Evolutionary conservation across 2,888 invertebrate species (phyloP).

Genomic region (Trachelus troglodyta): DNA sequence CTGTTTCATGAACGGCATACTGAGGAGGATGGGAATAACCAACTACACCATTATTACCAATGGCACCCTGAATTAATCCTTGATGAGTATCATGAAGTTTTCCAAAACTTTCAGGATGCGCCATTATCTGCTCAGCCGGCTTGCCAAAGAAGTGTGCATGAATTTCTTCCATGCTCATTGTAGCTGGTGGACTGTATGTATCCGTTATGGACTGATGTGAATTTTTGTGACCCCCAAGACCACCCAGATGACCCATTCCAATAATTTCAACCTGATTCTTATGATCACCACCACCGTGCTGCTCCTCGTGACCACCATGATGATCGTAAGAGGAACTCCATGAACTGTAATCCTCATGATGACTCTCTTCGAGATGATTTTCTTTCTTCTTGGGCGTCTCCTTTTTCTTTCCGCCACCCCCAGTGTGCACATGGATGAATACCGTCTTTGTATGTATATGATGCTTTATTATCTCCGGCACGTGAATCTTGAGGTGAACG

Average conservation of each 20-base stretch:
- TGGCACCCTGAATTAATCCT: background rate
- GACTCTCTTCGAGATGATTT: constrained; percentile 68
- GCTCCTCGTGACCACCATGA: constrained; percentile 50
- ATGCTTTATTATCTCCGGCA: constrained; percentile 73
- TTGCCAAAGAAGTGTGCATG: background rate
- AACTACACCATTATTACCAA: constrained; percentile 21
- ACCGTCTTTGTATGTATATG: constrained; percentile 73
- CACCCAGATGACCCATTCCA: constrained; percentile 16
- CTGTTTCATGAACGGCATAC: constrained; percentile 27
- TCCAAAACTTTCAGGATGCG: background rate
- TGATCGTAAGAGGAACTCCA: constrained; percentile 62
- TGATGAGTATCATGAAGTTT: background rate
- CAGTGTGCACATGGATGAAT: constrained; percentile 68
- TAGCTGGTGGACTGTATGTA: constrained; percentile 6
- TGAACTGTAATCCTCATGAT: constrained; percentile 53
- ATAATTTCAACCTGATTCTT: constrained; percentile 31
- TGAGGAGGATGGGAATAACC: constrained; percentile 41
- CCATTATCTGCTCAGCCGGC: background rate
- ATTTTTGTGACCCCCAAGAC: background rate
- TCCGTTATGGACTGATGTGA: background rate
- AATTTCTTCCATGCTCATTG: constrained; percentile 17
- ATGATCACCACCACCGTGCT: constrained; percentile 52
- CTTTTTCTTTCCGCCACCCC: constrained; percentile 37
- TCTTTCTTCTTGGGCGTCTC: constrained; percentile 34
- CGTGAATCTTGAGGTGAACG: constrained; percentile 71